Base-by-base conservation (phyloP, 2,888 invertebrate species). In the Hylaea fasciaria region DNA sequence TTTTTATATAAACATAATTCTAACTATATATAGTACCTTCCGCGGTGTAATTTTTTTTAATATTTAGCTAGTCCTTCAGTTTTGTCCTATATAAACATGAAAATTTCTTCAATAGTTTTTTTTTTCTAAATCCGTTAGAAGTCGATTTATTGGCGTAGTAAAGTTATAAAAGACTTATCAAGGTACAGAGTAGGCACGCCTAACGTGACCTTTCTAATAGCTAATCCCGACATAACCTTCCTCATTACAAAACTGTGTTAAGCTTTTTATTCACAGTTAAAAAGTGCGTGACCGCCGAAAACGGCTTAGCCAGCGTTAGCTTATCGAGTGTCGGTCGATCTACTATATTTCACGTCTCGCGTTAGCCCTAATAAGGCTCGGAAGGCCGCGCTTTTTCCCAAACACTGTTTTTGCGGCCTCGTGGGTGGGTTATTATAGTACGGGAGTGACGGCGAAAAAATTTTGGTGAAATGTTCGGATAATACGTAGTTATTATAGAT, bases 281-380 rank as follows among this genome's bases (percentile, higher is more conserved):
- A 53, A 51, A 41, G 63, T 69, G 69, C 69, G 65, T 69, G 69
- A 66, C 66, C 64, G 45, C 47, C 43, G 45, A 57, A 61, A 63
- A 35, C 47, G 48, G 49, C 35, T 13, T 41, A 44, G 22, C 22
- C 22, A 22, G 56, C 65, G 49, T 37, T 55, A 13, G 51, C 58
- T 66, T 70, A 70, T 70, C 70, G 56, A 64, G 66, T 64, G 64
- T 55, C 57, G 62, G 66, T 70, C 68, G 59, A 51, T 54, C n/a
- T n/a, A n/a, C n/a, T n/a, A n/a, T 51, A 62, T 63, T 63, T 43
- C 64, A 62, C 62, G 69, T 65, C 62, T 61, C 60, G 58, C 58
- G 61, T 68, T 64, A 54, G 59, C 60, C 56, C 66, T 70, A 62
- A 64, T 65, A 62, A 58, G 62, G 60, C 64, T 48, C 37, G 39